phyloP scores from a whole-genome alignment of 2,797 vertebrate genomes.

The Propithecus perrieri region DNA sequence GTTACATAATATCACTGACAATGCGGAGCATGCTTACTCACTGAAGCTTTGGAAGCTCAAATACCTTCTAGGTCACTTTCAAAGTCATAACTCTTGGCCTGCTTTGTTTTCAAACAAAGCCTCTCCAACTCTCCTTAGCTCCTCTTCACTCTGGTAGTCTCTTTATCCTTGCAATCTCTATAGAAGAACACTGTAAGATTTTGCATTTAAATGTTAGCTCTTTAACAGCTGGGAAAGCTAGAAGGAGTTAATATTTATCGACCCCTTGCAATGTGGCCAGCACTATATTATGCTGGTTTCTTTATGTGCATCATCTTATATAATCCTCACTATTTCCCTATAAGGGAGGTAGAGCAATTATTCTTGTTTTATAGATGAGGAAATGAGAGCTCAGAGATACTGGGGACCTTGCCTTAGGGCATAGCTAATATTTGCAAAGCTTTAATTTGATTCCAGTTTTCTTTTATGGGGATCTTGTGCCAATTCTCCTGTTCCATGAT shows the following conservation, averaged over 20 bases:
- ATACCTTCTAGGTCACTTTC: background rate
- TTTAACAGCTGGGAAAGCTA: background rate
- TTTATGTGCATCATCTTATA: background rate
- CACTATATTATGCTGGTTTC: background rate
- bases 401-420: background rate
- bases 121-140: background rate
- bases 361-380: background rate
- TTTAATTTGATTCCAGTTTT: background rate
- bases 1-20: background rate
- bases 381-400: background rate
- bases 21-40: background rate
- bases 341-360: background rate
- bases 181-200: background rate
- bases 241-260: background rate
- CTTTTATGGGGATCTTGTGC: background rate
- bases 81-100: background rate
- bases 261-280: background rate
- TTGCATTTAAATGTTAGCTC: background rate
- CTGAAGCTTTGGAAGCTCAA: background rate
- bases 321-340: background rate
- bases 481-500: background rate
- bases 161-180: background rate
- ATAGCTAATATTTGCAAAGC: background rate
- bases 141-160: background rate
- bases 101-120: background rate